Conservation (phyloP, 2,888 invertebrate species). For the Hymenopus coronatus region DNA sequence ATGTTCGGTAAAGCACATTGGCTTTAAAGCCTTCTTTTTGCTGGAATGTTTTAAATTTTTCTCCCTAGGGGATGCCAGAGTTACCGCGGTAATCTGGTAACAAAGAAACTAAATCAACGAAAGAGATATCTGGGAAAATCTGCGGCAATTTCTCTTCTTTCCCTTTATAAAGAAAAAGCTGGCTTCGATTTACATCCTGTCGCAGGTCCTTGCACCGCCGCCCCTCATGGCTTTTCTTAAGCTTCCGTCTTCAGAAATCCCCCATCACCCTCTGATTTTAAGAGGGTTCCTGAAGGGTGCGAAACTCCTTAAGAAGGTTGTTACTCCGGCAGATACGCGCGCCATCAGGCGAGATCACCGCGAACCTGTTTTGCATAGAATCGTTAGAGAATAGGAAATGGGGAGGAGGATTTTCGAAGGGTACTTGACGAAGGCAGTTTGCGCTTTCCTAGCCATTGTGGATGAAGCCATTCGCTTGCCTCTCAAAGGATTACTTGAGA, state of each 20-base stretch:
- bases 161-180: background rate
- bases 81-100: background rate
- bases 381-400: constrained; percentile 1
- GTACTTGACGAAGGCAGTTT: background rate
- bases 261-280: background rate
- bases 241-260: background rate
- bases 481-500: background rate
- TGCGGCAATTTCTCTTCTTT: background rate
- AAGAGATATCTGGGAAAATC: background rate
- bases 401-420: constrained; percentile 6
- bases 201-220: background rate
- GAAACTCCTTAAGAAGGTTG: background rate
- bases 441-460: constrained; percentile 16
- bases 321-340: background rate
- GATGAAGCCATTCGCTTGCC: constrained; percentile 5
- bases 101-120: background rate
- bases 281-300: background rate
- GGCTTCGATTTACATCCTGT: background rate
- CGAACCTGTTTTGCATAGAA: constrained; percentile 15
- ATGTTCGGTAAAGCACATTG: no score
- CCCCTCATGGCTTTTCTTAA: background rate
- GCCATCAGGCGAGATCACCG: background rate
- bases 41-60: no score
- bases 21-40: no score
- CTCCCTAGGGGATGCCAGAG: no score